These are phyloP conservation scores for Drosophila acutilabella DNA, from an alignment of 2,888 invertebrate genomes.

Conservation along the genomic window DNA sequence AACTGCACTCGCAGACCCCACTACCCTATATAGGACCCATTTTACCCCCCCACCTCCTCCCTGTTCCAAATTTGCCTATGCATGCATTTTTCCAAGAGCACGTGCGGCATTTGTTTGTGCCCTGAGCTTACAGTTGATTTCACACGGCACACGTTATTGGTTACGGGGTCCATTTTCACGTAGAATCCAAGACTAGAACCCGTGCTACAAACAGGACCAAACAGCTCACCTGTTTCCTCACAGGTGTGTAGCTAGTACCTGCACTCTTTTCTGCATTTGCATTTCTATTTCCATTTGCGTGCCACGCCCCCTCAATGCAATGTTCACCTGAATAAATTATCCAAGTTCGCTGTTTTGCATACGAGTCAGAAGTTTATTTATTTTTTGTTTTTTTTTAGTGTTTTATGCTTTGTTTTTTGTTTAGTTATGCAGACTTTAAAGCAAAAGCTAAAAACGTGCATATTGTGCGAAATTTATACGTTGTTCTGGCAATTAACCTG, in stretches of 20 bases:
- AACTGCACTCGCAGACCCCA: too few relatives aligned
- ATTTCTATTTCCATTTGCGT: conserved; percentile 71
- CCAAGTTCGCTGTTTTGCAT: conserved; percentile 63
- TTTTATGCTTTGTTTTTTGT: background rate
- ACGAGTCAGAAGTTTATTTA: conserved; percentile 9
- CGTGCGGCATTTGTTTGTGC: conserved; percentile 48
- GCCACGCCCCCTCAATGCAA: conserved; percentile 37
- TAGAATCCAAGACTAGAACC: conserved; percentile 12
- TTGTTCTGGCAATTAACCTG: conserved; percentile 11
- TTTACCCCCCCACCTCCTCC: too few relatives aligned
- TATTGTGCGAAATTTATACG: conserved; percentile 17
- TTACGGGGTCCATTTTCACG: conserved; percentile 59
- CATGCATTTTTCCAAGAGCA: conserved; percentile 29
- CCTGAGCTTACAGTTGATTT: conserved; percentile 67
- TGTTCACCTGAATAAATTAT: conserved; percentile 72
- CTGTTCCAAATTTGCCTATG: background rate
- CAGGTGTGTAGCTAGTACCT: conserved; percentile 1
- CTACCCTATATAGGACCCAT: background rate
- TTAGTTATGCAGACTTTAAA: conserved; percentile 40
- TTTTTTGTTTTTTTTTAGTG: background rate
- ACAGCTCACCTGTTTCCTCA: conserved; percentile 36
- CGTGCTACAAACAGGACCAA: conserved; percentile 1
- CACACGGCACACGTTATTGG: conserved; percentile 62
- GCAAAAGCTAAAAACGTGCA: conserved; percentile 50
- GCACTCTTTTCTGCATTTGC: conserved; percentile 23